A percentile compares a stretch with the other conserved stretches of the same genome.
These are phyloP conservation scores for Tuta absoluta DNA, from an alignment of 2,888 invertebrate genomes.

Conservation along the genomic window DNA sequence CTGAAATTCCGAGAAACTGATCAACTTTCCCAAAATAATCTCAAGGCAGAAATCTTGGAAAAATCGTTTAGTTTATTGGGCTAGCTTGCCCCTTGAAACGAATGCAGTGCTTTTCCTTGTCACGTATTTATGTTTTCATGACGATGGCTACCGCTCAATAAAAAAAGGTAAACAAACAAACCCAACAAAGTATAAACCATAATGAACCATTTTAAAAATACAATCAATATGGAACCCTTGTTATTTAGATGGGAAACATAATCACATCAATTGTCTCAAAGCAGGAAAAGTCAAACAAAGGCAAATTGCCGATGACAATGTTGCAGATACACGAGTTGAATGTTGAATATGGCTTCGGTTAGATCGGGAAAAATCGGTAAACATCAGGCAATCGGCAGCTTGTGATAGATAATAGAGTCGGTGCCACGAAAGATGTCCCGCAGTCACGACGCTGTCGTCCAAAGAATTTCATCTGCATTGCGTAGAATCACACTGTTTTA, in stretches of 20 bases:
- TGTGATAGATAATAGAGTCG: conserved; percentile 43
- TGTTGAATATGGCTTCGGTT: conserved; percentile 44
- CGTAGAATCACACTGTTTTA: too few relatives aligned
- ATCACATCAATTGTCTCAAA: conserved; percentile 28
- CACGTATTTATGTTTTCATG: too few relatives aligned
- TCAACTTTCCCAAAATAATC: too few relatives aligned
- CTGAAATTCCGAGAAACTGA: too few relatives aligned
- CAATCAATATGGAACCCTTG: not conserved
- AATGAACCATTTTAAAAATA: not conserved
- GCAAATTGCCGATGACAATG: conserved; percentile 51
- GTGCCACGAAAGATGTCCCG: too few relatives aligned
- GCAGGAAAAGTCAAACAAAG: conserved; percentile 40
- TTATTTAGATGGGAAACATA: conserved; percentile 19
- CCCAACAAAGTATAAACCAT: not conserved
- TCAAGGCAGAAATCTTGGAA: too few relatives aligned
- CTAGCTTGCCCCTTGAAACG: too few relatives aligned
- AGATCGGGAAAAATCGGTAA: conserved; percentile 29
- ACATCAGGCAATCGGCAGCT: conserved; percentile 32
- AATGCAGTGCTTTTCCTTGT: too few relatives aligned
- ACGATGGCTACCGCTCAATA: not conserved
- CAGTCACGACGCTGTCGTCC: too few relatives aligned
- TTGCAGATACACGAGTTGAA: conserved; percentile 47
- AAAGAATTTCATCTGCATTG: too few relatives aligned
- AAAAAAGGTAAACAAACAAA: not conserved
- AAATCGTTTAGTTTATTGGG: too few relatives aligned